Base-by-base conservation (phyloP, 2,888 invertebrate genomes). In the Venusia cambrica region DNA sequence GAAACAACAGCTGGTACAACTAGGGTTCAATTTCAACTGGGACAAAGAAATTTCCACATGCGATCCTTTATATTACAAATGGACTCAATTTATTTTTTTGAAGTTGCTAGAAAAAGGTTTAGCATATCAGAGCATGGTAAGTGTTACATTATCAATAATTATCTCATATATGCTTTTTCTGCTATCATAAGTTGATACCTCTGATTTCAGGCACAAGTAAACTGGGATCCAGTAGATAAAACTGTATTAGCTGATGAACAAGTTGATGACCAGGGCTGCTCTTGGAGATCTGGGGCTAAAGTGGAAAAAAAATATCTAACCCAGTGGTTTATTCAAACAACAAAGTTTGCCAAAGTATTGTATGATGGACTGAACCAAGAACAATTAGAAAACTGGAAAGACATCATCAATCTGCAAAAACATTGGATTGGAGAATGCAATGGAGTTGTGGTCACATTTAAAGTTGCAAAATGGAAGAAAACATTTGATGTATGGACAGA, bases 241-340 rank as follows among this genome's bases (percentile, higher is more conserved):
- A 99, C 99, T 2, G 99, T 99, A 1, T 78, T 99, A 46, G 99
- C 99, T 2, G 96, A 98, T 79, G 99, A 99, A 72, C 99, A 99
- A 88, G 97, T 99, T 2, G 97, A 98, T 83, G 92, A 91, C 24
- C 90, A 93, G 59, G 96, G 97, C 5, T 89, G 90, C 57, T 97
- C 98, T 0, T 99, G 99, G 99, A 89, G 99, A 38, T 99, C 99
- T 2, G 98, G 99, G 1, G 98, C 97, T 3, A 91, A 92, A 77
- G 97, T 97, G 3, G 95, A 98, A 73, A 96, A 94, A 61, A 94
- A 92, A 73, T 79, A 93, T 38, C 88, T 99, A 0, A 93, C 91
- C 15, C 99, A 99, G 67, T 99, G 99, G 99, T 98, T 96, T 74
- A 90, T 99, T 14, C 92, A 91, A 74, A 97, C 98, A 0, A 97